A percentile compares a stretch with the other conserved stretches of the same genome.
phyloP scores from a whole-genome alignment of 2,888 invertebrate genomes.

The Leucophenga maculata region DNA sequence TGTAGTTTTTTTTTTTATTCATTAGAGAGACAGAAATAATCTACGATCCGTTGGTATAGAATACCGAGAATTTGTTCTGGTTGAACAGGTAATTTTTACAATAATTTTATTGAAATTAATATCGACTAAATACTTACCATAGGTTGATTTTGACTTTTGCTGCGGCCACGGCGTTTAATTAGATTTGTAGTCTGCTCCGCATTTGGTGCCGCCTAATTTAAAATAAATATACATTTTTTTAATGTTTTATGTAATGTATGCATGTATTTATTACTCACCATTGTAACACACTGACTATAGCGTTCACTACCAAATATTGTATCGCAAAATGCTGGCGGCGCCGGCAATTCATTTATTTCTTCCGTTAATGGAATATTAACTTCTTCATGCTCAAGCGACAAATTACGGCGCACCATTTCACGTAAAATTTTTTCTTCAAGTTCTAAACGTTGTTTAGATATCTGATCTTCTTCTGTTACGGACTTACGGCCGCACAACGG shows the following conservation, averaged over 20 bases:
- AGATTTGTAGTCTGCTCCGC: too few species aligned
- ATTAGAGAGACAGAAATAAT: too few species aligned
- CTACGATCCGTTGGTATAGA: too few species aligned
- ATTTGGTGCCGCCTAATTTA: too few species aligned
- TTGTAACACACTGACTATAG: not conserved
- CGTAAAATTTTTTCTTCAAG: conserved; percentile 51
- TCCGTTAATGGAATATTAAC: not conserved
- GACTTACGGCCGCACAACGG: conserved; percentile 42
- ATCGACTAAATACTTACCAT: conserved; percentile 31
- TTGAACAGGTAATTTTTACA: too few species aligned
- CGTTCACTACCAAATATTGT: not conserved
- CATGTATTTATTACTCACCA: not conserved
- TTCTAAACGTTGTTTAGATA: conserved; percentile 38
- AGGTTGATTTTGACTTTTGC: not conserved
- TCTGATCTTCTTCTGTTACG: not conserved
- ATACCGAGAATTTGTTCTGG: too few species aligned
- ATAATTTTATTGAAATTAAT: too few species aligned
- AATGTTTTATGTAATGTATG: not conserved
- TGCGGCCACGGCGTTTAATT: not conserved
- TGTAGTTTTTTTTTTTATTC: not conserved
- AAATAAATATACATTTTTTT: not conserved
- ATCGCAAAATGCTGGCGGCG: not conserved
- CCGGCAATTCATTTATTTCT: not conserved
- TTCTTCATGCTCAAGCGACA: conserved; percentile 11
- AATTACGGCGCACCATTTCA: conserved; percentile 50